A percentile compares a stretch with the other conserved stretches of the same genome.
These are phyloP conservation scores for Anastrepha obliqua DNA, from an alignment of 1,140 invertebrate species.

Conservation along the genomic window DNA sequence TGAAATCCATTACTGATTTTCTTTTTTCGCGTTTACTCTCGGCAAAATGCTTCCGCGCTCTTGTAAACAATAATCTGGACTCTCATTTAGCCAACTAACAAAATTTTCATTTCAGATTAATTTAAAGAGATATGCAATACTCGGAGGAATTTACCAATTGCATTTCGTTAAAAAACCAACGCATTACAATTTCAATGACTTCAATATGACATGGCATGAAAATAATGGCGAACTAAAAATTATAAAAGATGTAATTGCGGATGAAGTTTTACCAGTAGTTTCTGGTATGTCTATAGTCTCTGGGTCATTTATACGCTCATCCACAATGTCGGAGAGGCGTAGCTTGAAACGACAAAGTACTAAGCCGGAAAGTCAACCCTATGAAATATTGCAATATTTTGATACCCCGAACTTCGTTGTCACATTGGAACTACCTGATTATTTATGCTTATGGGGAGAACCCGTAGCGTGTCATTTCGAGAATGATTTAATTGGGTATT, in stretches of 20 bases:
- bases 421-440: slow-evolving; percentile 60
- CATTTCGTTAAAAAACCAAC: slow-evolving; percentile 61
- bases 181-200: slow-evolving; percentile 61
- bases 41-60: too few relatives aligned
- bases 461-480: slow-evolving; percentile 64
- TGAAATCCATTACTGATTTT: too few relatives aligned
- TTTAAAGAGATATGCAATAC: slow-evolving; percentile 63
- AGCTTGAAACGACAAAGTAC: background rate
- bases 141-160: slow-evolving; percentile 66
- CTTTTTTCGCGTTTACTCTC: too few relatives aligned
- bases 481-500: background rate
- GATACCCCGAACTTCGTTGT: slow-evolving; percentile 56
- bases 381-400: background rate
- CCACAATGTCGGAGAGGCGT: background rate
- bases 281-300: background rate
- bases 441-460: slow-evolving; percentile 65
- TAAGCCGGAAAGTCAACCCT: background rate
- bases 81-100: too few relatives aligned
- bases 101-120: slow-evolving; percentile 61
- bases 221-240: slow-evolving; percentile 61
- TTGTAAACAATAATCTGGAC: too few relatives aligned
- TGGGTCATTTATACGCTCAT: background rate
- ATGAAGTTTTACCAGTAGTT: background rate
- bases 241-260: slow-evolving; percentile 58
- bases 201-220: slow-evolving; percentile 65